phyloP scores from a whole-genome alignment of 2,888 invertebrate species.

The Galeruca laticollis region DNA sequence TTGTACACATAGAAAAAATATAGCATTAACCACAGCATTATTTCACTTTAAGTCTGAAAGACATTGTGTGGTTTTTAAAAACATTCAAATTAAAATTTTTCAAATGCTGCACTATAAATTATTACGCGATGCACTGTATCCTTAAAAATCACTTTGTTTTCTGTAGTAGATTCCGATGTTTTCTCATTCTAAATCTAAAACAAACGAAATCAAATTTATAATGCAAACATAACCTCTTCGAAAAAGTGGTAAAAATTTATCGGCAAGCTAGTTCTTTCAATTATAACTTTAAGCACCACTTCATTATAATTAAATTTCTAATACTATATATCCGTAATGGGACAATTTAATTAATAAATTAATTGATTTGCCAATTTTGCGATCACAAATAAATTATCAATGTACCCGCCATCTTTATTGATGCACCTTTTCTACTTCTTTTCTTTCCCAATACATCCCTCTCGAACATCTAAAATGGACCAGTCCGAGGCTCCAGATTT shows the following conservation, averaged over 20 bases:
- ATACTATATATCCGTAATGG: slow-evolving; percentile 3
- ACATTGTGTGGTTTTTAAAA: slow-evolving; percentile 47
- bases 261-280: slow-evolving; percentile 35
- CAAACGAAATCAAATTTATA: slow-evolving; percentile 57
- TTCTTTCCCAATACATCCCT: slow-evolving; percentile 56
- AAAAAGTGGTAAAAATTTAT: slow-evolving; percentile 53
- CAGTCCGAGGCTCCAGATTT: slow-evolving; percentile 49
- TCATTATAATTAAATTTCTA: slow-evolving; percentile 17
- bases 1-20: slow-evolving; percentile 57
- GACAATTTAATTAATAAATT: slow-evolving; percentile 17
- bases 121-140: slow-evolving; percentile 35
- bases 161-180: slow-evolving; percentile 16
- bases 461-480: slow-evolving; percentile 59
- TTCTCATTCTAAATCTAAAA: slow-evolving; percentile 55
- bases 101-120: slow-evolving; percentile 41
- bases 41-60: slow-evolving; percentile 52
- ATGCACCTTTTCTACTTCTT: slow-evolving; percentile 58
- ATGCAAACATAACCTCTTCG: slow-evolving; percentile 61
- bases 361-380: slow-evolving; percentile 66
- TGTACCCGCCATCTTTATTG: slow-evolving; percentile 66
- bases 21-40: slow-evolving; percentile 57
- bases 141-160: slow-evolving; percentile 21
- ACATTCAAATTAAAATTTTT: slow-evolving; percentile 42
- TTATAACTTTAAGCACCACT: slow-evolving; percentile 13
- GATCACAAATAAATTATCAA: slow-evolving; percentile 63